Evolutionary conservation across 2,797 vertebrate species (phyloP).

Genomic region (Mormyrops boulengeri): DNA sequence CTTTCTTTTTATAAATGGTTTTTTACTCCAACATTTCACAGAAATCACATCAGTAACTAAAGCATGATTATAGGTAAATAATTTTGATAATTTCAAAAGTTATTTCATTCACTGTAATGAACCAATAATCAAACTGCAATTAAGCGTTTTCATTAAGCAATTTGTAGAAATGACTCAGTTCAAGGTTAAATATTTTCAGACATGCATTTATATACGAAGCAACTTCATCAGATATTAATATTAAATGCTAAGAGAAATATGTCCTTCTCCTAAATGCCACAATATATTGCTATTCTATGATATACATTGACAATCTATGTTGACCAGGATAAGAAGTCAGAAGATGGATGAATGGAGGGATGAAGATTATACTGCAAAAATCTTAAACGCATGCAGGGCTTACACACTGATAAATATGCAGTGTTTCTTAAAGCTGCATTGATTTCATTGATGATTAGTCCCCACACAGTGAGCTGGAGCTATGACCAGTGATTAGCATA

Average conservation of each 20-base stretch:
- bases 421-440: not conserved
- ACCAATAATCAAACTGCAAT: not conserved
- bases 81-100: not conserved
- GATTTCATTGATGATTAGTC: not conserved
- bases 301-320: not conserved
- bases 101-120: not conserved
- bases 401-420: not conserved
- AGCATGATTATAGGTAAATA: not conserved
- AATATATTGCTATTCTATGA: not conserved
- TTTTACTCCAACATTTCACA: not conserved
- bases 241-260: not conserved
- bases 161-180: not conserved
- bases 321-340: not conserved
- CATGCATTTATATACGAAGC: not conserved
- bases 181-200: not conserved
- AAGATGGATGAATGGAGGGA: not conserved
- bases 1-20: not conserved
- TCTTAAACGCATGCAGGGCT: not conserved
- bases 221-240: not conserved
- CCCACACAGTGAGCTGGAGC: not conserved
- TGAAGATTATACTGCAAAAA: not conserved
- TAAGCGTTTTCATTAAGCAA: not conserved
- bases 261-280: not conserved
- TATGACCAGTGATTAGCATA: not conserved
- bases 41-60: not conserved